Evolutionary conservation across 2,888 invertebrate species (phyloP).

Genomic region (Dryadula phaetusa): DNA sequence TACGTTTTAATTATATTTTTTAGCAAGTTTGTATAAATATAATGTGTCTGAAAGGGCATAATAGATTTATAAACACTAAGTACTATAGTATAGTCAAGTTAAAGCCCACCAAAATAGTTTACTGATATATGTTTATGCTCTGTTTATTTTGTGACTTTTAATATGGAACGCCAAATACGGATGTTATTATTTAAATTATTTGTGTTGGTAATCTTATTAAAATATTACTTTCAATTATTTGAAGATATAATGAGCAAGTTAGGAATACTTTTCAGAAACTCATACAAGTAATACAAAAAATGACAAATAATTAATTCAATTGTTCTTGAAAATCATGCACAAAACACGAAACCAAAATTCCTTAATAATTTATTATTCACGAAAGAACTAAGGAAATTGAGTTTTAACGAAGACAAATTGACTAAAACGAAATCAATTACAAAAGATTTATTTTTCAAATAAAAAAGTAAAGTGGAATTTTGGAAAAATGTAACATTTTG

Average conservation of each 20-base stretch:
- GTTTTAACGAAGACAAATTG: constrained; percentile 84
- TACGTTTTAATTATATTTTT: no score
- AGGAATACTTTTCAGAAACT: not conserved
- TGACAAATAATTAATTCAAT: constrained; percentile 43
- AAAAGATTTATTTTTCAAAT: constrained; percentile 45
- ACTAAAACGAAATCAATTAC: constrained; percentile 83
- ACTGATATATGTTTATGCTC: no score
- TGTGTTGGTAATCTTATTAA: no score
- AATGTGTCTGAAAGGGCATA: no score
- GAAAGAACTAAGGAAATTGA: constrained; percentile 81
- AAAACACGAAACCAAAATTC: constrained; percentile 36
- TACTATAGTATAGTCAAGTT: no score
- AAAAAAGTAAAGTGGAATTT: constrained; percentile 59
- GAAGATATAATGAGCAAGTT: not conserved
- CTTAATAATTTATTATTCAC: constrained; percentile 78
- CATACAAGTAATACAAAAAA: not conserved
- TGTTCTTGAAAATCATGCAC: constrained; percentile 55
- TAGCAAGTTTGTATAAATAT: no score
- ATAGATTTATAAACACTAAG: no score
- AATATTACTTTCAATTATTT: no score
- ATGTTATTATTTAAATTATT: no score
- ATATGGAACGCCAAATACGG: no score
- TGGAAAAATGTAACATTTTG: not conserved
- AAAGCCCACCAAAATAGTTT: no score
- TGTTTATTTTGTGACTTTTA: no score